phyloP scores from a whole-genome alignment of 2,888 invertebrate genomes.

The Volucella inanis region DNA sequence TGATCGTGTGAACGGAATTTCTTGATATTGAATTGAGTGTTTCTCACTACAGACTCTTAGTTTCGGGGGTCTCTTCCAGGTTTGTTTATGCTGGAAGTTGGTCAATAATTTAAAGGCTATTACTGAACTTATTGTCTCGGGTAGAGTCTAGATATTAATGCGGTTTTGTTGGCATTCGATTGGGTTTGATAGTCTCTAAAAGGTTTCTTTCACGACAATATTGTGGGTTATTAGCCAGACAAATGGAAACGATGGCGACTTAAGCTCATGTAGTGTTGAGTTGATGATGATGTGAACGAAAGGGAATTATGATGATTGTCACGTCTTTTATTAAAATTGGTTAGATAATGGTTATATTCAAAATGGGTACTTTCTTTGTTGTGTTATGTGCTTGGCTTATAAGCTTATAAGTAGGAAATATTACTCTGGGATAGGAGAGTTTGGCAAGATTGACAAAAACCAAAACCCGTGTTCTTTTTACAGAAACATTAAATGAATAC shows the following conservation, averaged over 20 bases:
- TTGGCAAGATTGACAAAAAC: too few species aligned
- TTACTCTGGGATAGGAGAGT: too few species aligned
- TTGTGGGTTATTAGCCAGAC: constrained; percentile 57
- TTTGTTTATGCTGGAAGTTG: constrained; percentile 45
- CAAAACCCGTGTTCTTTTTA: too few species aligned
- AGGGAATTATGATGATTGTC: too few species aligned
- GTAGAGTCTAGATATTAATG: constrained; percentile 32
- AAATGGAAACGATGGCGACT: constrained; percentile 35
- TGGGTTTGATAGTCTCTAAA: constrained; percentile 55
- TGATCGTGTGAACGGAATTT: constrained; percentile 57
- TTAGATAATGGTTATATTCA: too few species aligned
- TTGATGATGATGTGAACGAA: too few species aligned
- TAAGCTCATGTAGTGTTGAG: neutral
- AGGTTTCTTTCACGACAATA: constrained; percentile 47
- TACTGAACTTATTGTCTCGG: constrained; percentile 31
- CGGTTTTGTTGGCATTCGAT: constrained; percentile 60
- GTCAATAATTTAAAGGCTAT: constrained; percentile 50
- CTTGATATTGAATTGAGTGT: constrained; percentile 14
- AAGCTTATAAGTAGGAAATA: too few species aligned
- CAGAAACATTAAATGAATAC: too few species aligned
- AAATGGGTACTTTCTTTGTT: too few species aligned
- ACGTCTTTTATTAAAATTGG: too few species aligned
- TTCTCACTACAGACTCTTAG: neutral
- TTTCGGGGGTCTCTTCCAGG: neutral
- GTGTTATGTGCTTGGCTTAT: too few species aligned